Conservation (phyloP, 2,113 vertebrate genomes). For the Peucedramus taeniatus region DNA sequence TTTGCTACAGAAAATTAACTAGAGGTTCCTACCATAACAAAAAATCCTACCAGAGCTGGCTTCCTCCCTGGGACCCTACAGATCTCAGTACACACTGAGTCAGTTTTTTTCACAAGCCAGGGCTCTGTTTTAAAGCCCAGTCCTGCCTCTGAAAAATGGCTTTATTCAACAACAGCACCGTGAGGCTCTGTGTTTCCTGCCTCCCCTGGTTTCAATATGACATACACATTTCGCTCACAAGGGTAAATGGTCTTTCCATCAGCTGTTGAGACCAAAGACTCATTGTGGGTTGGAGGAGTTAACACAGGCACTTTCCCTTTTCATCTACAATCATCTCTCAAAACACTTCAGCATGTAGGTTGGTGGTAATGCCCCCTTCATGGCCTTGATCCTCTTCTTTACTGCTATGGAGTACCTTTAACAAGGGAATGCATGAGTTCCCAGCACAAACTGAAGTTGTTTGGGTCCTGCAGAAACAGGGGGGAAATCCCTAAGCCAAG, state of each 20-base stretch:
- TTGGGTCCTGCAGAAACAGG: not conserved
- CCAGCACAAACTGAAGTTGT: not conserved
- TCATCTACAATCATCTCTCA: not conserved
- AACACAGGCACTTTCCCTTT: not conserved
- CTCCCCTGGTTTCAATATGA: not conserved
- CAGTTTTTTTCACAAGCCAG: not conserved
- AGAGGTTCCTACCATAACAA: not conserved
- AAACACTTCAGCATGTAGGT: not conserved
- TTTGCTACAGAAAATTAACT: not conserved
- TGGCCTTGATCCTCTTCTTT: not conserved
- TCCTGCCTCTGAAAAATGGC: not conserved
- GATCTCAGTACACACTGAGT: not conserved
- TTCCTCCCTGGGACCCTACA: not conserved
- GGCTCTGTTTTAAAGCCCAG: not conserved
- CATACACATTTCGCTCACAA: not conserved
- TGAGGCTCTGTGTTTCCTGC: not conserved
- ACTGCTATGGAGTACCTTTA: not conserved
- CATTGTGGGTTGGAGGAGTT: not conserved
- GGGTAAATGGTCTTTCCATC: not conserved
- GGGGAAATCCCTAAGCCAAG: not conserved
- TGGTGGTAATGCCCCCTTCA: rapidly evolving
- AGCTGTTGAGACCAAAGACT: not conserved
- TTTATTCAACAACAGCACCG: not conserved
- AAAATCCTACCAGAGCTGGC: not conserved
- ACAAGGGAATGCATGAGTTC: not conserved